Base-by-base conservation (phyloP, 92 coral and sea anemone genomes). In the Chrysogorgia sp. region DNA sequence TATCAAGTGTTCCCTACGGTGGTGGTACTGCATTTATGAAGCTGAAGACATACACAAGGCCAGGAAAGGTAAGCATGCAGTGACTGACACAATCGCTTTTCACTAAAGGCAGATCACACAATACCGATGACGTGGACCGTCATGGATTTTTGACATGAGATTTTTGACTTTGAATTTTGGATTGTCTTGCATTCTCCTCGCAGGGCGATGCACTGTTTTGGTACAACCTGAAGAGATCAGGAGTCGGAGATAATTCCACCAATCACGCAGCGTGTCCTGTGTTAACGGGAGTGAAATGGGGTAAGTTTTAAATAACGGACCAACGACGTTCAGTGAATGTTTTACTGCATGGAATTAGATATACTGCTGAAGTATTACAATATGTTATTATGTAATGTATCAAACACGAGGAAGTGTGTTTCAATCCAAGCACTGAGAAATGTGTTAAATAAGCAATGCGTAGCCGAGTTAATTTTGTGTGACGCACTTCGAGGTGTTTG, bases 181-280 rank as follows among this genome's bases (percentile, higher is more conserved):
- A 32, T 15, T 3, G 3, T 41, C 3, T 33, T 30, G 65, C 33
- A 59, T 59, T 67, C 9, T 63, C 23, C 55, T 19, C 7, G 7
- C 75, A 94, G 98, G 96, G 96, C n/a, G 98, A 94, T 68, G 98
- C 97, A 0, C 92, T 71, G n/a, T 89, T 91, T 62, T 94, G 98
- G 98, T 91, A 78, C 75, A 94, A 94, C 65, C 84, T 94, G 8
- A 94, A 91, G 56, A 80, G 78, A 64, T 94, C 98, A 0, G 94
- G 97, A 17, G 72, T 81, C 7, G 98, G 98, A 17, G 97, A 91
- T 58, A 81, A 89, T 53, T 75, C 83, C 15, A 94, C 97, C 15
- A 58, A 82, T 58, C 98, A 94, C 76, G 98, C 97, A 5, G 98
- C 96, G 23, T 94, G 98, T 67, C 98, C 98, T 67, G 97, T 94